phyloP scores from a whole-genome alignment of 2,113 vertebrate species.

The Indri indri region DNA sequence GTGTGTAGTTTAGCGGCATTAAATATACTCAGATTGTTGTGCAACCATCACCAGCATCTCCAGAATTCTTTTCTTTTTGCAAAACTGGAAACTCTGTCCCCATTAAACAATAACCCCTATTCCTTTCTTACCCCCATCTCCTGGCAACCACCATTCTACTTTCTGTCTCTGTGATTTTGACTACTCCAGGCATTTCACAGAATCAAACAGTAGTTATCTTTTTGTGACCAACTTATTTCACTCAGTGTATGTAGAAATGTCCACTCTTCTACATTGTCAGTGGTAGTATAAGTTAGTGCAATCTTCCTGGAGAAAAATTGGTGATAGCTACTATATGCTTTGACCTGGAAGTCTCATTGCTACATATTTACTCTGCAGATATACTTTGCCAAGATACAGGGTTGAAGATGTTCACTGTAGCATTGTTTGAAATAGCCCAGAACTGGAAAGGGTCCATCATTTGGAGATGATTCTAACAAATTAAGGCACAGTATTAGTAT shows the following conservation, averaged over 20 bases:
- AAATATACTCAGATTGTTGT: neutral
- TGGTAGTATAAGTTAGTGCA: neutral
- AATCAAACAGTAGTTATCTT: neutral
- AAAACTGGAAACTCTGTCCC: neutral
- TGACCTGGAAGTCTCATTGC: neutral
- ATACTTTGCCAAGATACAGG: neutral
- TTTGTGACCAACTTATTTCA: neutral
- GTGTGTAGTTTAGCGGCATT: neutral
- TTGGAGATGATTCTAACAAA: neutral
- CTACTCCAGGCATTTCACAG: neutral
- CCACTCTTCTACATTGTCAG: neutral
- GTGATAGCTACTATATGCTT: neutral
- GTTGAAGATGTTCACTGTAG: no score
- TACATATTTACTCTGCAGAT: neutral
- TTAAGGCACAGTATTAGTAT: neutral
- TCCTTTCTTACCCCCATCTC: neutral
- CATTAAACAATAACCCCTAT: neutral
- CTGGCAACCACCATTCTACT: neutral
- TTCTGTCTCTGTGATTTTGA: neutral
- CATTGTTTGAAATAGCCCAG: neutral
- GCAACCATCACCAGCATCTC: neutral
- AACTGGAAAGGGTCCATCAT: neutral
- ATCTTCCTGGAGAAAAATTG: neutral
- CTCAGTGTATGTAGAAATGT: neutral
- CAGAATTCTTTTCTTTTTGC: neutral